Evolutionary conservation across 2,797 vertebrate species (phyloP).

Genomic region (Pangasius mekongensis): DNA sequence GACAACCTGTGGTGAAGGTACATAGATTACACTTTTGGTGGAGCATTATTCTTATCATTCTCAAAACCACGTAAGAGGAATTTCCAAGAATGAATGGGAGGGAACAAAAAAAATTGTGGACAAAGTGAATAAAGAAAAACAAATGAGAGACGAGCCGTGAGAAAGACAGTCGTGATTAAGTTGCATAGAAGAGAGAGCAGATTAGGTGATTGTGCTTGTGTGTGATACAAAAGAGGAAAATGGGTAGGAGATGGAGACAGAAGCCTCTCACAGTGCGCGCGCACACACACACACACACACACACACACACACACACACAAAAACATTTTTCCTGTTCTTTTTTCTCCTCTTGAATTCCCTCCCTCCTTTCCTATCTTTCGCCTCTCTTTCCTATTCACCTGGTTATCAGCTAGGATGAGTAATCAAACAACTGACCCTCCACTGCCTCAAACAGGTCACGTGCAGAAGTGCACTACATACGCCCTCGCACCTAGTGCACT

Average conservation of each 20-base stretch:
- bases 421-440: slow-evolving; percentile 65
- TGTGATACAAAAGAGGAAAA: not conserved
- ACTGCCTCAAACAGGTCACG: slow-evolving; percentile 48
- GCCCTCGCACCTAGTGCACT: slow-evolving; percentile 1
- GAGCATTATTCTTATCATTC: not conserved
- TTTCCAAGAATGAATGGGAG: slow-evolving; percentile 63
- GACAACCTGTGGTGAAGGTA: not conserved
- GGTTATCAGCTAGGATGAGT: slow-evolving; percentile 71
- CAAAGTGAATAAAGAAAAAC: slow-evolving; percentile 67
- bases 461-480: slow-evolving; percentile 33
- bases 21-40: not conserved
- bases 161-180: slow-evolving; percentile 56
- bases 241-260: not conserved
- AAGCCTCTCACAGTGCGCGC: not conserved
- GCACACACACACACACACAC: not conserved
- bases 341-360: slow-evolving; percentile 71
- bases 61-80: slow-evolving; percentile 68
- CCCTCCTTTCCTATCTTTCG: slow-evolving; percentile 64
- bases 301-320: slow-evolving; percentile 20
- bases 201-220: slow-evolving; percentile 33
- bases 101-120: slow-evolving; percentile 49
- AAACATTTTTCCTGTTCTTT: slow-evolving; percentile 46
- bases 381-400: slow-evolving; percentile 65
- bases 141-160: slow-evolving; percentile 50
- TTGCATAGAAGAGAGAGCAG: slow-evolving; percentile 5